Evolutionary conservation across 2,797 vertebrate species (phyloP).

Genomic region (Rhinophrynus dorsalis): DNA sequence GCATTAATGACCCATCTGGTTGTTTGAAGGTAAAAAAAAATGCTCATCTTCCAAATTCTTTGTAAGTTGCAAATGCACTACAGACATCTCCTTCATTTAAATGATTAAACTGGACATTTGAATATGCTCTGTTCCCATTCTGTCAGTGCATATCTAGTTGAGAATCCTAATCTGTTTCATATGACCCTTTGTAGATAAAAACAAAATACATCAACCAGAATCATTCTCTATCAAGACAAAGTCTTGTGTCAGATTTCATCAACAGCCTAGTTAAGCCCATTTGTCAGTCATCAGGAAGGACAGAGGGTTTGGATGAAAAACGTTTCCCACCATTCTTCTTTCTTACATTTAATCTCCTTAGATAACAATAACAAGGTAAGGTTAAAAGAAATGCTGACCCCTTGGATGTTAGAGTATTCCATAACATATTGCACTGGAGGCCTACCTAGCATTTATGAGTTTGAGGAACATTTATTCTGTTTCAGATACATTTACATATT

Average conservation of each 20-base stretch:
- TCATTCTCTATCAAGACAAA: background rate
- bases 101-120: background rate
- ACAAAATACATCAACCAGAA: background rate
- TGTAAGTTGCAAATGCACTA: background rate
- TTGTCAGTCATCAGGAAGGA: background rate
- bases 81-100: background rate
- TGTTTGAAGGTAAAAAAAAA: no score
- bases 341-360: background rate
- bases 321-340: slow-evolving; percentile 1
- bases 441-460: no score
- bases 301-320: background rate
- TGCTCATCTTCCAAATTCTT: background rate
- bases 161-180: background rate
- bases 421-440: no score
- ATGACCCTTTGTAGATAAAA: background rate
- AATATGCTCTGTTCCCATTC: background rate
- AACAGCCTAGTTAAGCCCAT: background rate
- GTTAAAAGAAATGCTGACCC: no score
- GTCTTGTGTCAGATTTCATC: slow-evolving; percentile 1
- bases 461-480: no score
- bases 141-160: background rate
- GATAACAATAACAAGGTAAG: no score
- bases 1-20: no score
- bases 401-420: no score
- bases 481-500: no score